Conservation (phyloP, 2,888 invertebrate genomes). For the Trichacis sp. region DNA sequence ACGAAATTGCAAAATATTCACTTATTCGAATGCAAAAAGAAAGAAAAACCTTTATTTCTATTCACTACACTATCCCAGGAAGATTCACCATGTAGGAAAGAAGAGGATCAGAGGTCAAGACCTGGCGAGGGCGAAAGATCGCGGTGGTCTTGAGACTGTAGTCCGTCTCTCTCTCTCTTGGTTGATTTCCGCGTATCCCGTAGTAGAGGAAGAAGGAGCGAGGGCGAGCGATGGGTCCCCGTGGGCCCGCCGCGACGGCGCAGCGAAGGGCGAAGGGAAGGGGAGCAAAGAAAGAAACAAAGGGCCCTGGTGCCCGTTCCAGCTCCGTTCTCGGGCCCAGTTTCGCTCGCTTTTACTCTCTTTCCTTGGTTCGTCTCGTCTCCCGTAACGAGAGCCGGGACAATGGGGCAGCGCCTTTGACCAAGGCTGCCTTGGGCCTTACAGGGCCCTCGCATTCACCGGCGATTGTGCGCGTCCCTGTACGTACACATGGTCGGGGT, state of each 20-base stretch:
- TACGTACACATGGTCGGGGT: neutral
- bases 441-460: slow-evolving; percentile 42
- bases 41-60: too few species aligned
- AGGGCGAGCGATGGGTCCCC: neutral
- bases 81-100: too few species aligned
- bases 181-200: neutral
- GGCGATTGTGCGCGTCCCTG: slow-evolving; percentile 7
- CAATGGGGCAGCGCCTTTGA: slow-evolving; percentile 65
- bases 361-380: slow-evolving; percentile 26
- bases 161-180: too few species aligned
- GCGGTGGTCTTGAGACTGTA: too few species aligned
- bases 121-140: too few species aligned
- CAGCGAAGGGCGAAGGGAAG: slow-evolving; percentile 44
- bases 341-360: slow-evolving; percentile 18
- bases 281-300: slow-evolving; percentile 40
- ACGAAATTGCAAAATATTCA: too few species aligned
- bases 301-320: neutral
- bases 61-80: too few species aligned
- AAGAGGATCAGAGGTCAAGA: too few species aligned
- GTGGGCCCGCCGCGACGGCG: slow-evolving; percentile 31
- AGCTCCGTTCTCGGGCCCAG: slow-evolving; percentile 34
- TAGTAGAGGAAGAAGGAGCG: neutral
- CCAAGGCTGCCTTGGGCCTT: slow-evolving; percentile 59
- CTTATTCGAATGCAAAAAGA: too few species aligned
- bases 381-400: slow-evolving; percentile 52